Conservation (phyloP, 2,888 invertebrate genomes). For the Thymelicus sylvestris region DNA sequence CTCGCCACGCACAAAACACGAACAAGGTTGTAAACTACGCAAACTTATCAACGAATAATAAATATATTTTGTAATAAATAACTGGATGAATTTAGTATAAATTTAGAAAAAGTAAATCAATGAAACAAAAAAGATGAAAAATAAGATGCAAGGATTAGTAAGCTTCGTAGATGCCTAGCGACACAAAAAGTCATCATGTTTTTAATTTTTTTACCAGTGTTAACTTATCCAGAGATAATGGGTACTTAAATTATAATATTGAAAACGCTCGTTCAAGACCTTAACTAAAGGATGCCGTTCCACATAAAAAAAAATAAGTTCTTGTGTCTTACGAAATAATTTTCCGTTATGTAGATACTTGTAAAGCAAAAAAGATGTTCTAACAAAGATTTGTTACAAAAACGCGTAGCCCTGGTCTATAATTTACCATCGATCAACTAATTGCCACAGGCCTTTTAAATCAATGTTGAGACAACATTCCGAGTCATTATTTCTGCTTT, state of each 20-base stretch:
- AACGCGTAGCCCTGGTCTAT: conserved; percentile 12
- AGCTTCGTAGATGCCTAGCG: too few relatives aligned
- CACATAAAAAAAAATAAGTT: too few relatives aligned
- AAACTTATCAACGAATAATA: background rate
- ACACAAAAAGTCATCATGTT: too few relatives aligned
- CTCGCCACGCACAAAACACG: conserved; percentile 17
- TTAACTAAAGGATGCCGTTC: too few relatives aligned
- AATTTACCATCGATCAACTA: conserved; percentile 44
- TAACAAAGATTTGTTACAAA: conserved; percentile 9
- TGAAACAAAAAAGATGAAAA: too few relatives aligned
- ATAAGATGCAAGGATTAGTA: too few relatives aligned
- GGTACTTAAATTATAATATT: too few relatives aligned
- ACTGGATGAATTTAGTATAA: background rate
- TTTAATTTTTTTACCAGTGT: too few relatives aligned
- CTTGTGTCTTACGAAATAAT: too few relatives aligned
- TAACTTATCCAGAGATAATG: too few relatives aligned
- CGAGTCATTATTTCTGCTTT: conserved; percentile 53
- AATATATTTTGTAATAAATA: background rate
- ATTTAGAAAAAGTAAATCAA: too few relatives aligned
- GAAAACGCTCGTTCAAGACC: too few relatives aligned
- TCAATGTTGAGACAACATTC: conserved; percentile 56
- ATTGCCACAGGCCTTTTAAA: conserved; percentile 55
- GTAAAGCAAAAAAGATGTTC: background rate
- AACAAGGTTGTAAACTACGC: conserved; percentile 13
- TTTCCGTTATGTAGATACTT: background rate